phyloP scores from a whole-genome alignment of 1,140 invertebrate genomes.

The Mizuhopecten yessoensis region DNA sequence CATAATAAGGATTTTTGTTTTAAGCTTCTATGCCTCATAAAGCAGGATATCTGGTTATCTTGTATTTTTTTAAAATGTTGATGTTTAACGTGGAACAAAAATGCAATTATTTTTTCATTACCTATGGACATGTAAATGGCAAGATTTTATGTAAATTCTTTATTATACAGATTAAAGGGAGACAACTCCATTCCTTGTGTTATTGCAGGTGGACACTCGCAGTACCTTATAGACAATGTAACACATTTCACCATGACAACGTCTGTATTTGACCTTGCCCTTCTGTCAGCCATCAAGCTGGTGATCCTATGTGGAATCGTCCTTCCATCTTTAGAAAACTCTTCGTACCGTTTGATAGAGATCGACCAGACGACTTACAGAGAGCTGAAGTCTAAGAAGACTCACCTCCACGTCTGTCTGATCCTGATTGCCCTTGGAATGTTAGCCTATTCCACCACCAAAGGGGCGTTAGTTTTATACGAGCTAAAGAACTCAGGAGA shows the following conservation, averaged over 20 bases:
- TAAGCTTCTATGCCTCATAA: too few relatives aligned
- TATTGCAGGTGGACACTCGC: conserved; percentile 76
- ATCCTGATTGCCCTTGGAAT: conserved; percentile 60
- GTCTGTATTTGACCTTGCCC: conserved; percentile 80
- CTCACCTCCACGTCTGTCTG: conserved; percentile 61
- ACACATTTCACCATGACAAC: conserved; percentile 72
- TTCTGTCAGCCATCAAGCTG: conserved; percentile 72
- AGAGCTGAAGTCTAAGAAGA: conserved; percentile 49
- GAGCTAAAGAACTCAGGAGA: conserved; percentile 67
- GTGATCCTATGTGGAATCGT: conserved; percentile 64
- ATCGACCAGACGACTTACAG: conserved; percentile 70
- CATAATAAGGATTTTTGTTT: background rate
- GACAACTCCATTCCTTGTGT: conserved; percentile 50
- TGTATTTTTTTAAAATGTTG: too few relatives aligned
- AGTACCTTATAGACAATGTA: conserved; percentile 80
- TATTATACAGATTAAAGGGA: conserved; percentile 77
- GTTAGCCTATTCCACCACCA: conserved; percentile 68
- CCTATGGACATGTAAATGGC: too few relatives aligned
- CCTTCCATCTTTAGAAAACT: conserved; percentile 68
- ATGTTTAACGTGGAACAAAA: background rate
- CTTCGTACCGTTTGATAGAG: conserved; percentile 68
- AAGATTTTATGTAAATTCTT: too few relatives aligned
- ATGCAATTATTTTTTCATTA: conserved; percentile 41
- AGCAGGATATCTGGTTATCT: too few relatives aligned
- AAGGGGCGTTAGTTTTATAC: conserved; percentile 77